Percentiles rank a stretch among this genome's conserved stretches.
Conservation (phyloP, 1,140 invertebrate genomes). For the Glossosoma conforme region DNA sequence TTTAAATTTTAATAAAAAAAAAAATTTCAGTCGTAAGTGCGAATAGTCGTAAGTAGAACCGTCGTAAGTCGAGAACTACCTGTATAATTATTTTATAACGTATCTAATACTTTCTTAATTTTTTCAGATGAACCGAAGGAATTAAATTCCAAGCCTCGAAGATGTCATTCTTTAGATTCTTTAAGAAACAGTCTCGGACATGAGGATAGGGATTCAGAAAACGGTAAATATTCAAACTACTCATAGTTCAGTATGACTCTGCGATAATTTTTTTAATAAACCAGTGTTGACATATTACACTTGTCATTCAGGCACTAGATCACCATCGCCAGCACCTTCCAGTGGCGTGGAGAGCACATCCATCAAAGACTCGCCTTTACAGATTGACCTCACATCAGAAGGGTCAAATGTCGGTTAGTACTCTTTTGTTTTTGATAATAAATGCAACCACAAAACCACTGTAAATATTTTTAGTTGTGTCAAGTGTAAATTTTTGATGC, state of each 20-base stretch:
- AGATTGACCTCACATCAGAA: slow-evolving; percentile 76
- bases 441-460: too few relatives aligned
- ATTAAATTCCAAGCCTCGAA: slow-evolving; percentile 36
- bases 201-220: slow-evolving; percentile 46
- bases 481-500: too few relatives aligned
- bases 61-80: too few relatives aligned
- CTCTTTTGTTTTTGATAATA: too few relatives aligned
- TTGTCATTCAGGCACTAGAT: slow-evolving; percentile 55
- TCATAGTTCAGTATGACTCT: background rate
- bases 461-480: too few relatives aligned
- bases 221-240: slow-evolving; percentile 35
- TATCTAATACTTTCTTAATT: slow-evolving; percentile 2
- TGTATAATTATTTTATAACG: too few relatives aligned
- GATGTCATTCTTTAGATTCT: slow-evolving; percentile 48
- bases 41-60: too few relatives aligned
- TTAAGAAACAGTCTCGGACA: slow-evolving; percentile 39
- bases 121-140: slow-evolving; percentile 43
- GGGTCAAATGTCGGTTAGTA: slow-evolving; percentile 46
- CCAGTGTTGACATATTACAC: too few relatives aligned
- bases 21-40: slow-evolving; percentile 13
- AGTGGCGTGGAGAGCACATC: slow-evolving; percentile 84
- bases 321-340: slow-evolving; percentile 83
- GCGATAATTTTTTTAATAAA: background rate
- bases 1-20: slow-evolving; percentile 4
- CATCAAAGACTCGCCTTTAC: slow-evolving; percentile 87